Conservation (phyloP, 2,797 vertebrate genomes). For the Babyrousa celebensis region DNA sequence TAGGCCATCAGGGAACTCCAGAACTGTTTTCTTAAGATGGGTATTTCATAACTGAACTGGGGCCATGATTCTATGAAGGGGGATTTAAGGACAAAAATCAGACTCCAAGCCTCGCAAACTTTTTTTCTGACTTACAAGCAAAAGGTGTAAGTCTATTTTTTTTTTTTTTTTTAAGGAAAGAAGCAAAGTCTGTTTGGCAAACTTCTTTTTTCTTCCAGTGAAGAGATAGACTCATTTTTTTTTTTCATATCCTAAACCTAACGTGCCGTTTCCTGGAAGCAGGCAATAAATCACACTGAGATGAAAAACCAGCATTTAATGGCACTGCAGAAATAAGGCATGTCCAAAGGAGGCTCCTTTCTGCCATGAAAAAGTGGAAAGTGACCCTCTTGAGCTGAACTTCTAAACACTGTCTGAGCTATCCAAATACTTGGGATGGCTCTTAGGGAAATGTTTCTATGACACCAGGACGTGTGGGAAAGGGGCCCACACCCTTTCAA, state of each 20-base stretch:
- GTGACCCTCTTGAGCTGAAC: neutral
- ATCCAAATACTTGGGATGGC: neutral
- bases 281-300: constrained; percentile 70
- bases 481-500: fast-evolving
- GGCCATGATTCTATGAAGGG: neutral
- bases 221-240: constrained; percentile 33
- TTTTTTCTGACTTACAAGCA: neutral
- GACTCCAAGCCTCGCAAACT: neutral
- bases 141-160: neutral
- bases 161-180: neutral
- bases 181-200: neutral
- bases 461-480: fast-evolving
- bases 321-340: constrained; percentile 24
- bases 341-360: neutral
- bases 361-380: constrained; percentile 35
- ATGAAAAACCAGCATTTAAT: neutral
- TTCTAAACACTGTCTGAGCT: neutral
- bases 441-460: fast-evolving
- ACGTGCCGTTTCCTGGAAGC: constrained; percentile 52
- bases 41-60: neutral
- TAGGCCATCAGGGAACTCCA: no score
- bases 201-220: neutral
- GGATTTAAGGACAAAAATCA: neutral
- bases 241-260: constrained; percentile 52
- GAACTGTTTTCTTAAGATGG: neutral